Base-by-base conservation (phyloP, 2,113 vertebrate genomes). In the Halichoerus grypus region DNA sequence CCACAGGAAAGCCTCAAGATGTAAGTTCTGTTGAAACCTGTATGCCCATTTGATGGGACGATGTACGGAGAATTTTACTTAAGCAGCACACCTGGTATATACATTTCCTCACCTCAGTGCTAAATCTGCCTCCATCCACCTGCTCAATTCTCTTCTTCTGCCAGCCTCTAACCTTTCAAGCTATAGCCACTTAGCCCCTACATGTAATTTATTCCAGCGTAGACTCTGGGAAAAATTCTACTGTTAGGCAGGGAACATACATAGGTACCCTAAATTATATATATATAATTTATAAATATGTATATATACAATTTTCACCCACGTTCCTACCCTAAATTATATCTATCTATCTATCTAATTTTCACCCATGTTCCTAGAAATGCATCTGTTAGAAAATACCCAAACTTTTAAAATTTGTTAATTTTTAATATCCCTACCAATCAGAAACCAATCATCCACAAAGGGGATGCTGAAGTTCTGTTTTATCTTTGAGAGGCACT, bases 1-100 rank as follows among this genome's bases (percentile, higher is more conserved):
- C 80, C 39, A 91, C 36, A 93, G 61, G 36, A 92, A 97, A 96
- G 5, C 39, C 92, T 95, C 36, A 94, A 97, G n/a, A 59, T 85
- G 0, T 84, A 96, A 94, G 51, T 91, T 97, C 76, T 93, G 26
- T 88, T 59, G 46, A 90, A 97, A 81, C 57, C 14, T 88, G 14
- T 22, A 85, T 26, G 31, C 22, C 59, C 39, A 83, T 84, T 46
- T 88, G 71, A 92, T 89, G 49, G 19, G 53, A 86, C 42, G 94
- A 51, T 82, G 31, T 65, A 95, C 80, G 28, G 42, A 77, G 5
- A 88, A 89, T 96, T 86, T 81, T 89, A 86, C 16, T 77, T 76
- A 79, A 55, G 51, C 18, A 85, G 24, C 11, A 83, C 14, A 79
- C 31, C 8, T 91, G 53, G 65, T 63, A 71, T 92, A 94, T 94